These are phyloP conservation scores for Ennomos quercinarius DNA, from an alignment of 2,888 invertebrate species.

Conservation along the genomic window DNA sequence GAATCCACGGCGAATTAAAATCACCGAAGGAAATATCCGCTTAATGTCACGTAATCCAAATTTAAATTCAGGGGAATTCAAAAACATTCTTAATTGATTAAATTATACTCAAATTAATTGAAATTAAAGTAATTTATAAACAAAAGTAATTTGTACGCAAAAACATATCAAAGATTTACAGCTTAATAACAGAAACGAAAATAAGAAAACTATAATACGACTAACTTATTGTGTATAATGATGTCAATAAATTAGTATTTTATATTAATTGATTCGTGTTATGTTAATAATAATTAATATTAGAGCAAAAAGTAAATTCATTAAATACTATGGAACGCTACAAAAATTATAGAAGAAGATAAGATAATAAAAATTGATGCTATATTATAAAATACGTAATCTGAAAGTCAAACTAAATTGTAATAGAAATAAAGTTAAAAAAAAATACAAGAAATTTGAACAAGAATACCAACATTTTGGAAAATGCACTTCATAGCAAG, in stretches of 20 bases:
- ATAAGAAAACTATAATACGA: conserved; percentile 33
- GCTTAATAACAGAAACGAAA: conserved; percentile 31
- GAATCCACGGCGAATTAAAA: conserved; percentile 76
- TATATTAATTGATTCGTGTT: too few relatives aligned
- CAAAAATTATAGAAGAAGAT: too few relatives aligned
- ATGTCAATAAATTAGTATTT: too few relatives aligned
- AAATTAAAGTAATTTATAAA: conserved; percentile 2
- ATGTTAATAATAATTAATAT: too few relatives aligned
- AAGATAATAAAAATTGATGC: too few relatives aligned
- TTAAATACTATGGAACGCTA: too few relatives aligned
- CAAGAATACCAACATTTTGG: conserved; percentile 9
- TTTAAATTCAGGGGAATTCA: conserved; percentile 28
- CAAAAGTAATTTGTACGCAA: conserved; percentile 16
- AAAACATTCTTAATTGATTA: conserved; percentile 16
- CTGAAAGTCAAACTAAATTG: too few relatives aligned
- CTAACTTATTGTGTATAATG: conserved; percentile 19
- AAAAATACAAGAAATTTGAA: too few relatives aligned
- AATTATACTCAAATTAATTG: conserved; percentile 7
- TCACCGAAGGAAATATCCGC: conserved; percentile 41
- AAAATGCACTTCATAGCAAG: conserved; percentile 32
- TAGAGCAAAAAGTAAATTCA: conserved; percentile 26
- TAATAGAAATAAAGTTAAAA: too few relatives aligned
- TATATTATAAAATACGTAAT: too few relatives aligned
- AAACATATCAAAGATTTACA: conserved; percentile 29
- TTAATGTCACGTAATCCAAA: conserved; percentile 32